These are phyloP conservation scores for Taenaris catops DNA, from an alignment of 2,888 invertebrate species.

Conservation along the genomic window DNA sequence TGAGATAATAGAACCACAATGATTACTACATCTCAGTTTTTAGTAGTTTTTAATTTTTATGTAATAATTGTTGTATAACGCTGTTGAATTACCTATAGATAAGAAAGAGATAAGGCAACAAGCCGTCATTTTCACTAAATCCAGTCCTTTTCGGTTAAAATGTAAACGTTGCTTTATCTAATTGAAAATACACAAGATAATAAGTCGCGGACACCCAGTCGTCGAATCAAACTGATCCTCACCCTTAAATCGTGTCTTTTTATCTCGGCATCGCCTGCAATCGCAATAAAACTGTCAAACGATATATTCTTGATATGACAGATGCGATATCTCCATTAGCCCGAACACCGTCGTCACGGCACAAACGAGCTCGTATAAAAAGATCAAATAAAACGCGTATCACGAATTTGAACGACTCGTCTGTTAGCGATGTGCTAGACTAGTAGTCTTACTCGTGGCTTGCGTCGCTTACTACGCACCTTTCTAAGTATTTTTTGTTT, in stretches of 20 bases:
- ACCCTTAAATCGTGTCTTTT: conserved; percentile 39
- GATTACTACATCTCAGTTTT: too few relatives aligned
- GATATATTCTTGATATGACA: conserved; percentile 62
- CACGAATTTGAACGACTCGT: conserved; percentile 48
- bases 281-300: conserved; percentile 71
- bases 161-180: neutral
- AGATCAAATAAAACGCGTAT: conserved; percentile 44
- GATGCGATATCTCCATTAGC: conserved; percentile 70
- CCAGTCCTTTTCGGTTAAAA: neutral
- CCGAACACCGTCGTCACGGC: conserved; percentile 55
- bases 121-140: too few relatives aligned
- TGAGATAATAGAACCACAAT: too few relatives aligned
- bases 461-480: neutral
- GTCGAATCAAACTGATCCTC: conserved; percentile 27
- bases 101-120: too few relatives aligned
- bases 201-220: conserved; percentile 24
- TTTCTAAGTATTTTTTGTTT: too few relatives aligned
- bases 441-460: conserved; percentile 2
- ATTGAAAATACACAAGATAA: conserved; percentile 7
- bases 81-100: too few relatives aligned
- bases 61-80: too few relatives aligned
- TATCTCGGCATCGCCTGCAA: conserved; percentile 55
- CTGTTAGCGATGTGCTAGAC: conserved; percentile 27
- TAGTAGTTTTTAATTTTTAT: too few relatives aligned
- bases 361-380: conserved; percentile 47